Evolutionary conservation across 2,113 vertebrate species (phyloP).

Genomic region (Chlamydotis undulata): DNA sequence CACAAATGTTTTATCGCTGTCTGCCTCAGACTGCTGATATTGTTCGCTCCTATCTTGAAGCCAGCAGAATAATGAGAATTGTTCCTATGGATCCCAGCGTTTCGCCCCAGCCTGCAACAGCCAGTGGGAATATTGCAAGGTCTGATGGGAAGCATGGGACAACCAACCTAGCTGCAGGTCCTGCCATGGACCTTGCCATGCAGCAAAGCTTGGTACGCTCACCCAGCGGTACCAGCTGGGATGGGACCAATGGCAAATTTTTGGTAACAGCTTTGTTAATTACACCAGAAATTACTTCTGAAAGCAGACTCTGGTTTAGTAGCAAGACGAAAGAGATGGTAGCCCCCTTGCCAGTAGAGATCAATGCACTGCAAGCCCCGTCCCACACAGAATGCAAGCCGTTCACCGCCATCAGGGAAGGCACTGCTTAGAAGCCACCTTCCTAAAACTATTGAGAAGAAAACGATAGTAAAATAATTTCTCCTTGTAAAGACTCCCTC

Average conservation of each 20-base stretch:
- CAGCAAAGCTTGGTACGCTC: neutral
- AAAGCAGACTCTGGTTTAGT: neutral
- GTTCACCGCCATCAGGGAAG: neutral
- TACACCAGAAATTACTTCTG: neutral
- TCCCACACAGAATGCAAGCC: fast-evolving
- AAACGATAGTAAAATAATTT: neutral
- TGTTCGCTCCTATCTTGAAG: neutral
- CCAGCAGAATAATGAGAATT: neutral
- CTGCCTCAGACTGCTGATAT: neutral
- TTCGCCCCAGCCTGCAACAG: neutral
- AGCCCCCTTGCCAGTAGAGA: neutral
- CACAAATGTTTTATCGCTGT: neutral
- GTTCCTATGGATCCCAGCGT: neutral
- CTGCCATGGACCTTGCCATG: neutral
- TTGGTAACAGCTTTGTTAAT: neutral
- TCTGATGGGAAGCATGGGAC: neutral
- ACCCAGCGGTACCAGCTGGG: neutral
- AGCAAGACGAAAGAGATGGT: neutral
- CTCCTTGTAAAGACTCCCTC: neutral
- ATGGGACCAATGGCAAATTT: neutral
- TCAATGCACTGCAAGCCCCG: neutral
- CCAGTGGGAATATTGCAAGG: neutral
- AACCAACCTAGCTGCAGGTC: neutral
- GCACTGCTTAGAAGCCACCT: neutral
- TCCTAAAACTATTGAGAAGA: neutral